phyloP scores from a whole-genome alignment of 2,113 vertebrate genomes.

The Cochlearius cochlearius region DNA sequence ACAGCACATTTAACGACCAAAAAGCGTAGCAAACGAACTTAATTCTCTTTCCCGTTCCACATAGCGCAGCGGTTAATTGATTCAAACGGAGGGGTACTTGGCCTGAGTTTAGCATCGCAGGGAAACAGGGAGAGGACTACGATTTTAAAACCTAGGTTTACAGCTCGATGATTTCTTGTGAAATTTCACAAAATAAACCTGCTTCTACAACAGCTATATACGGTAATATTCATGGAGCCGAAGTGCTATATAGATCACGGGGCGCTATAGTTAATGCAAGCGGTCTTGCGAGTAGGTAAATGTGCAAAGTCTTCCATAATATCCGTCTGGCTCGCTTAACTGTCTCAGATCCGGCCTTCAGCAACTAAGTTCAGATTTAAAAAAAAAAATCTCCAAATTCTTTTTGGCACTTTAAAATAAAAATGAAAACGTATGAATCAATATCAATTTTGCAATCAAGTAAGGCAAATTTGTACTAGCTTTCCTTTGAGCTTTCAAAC shows the following conservation, averaged over 20 bases:
- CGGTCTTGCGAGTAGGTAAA: background rate
- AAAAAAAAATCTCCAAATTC: background rate
- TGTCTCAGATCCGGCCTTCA: background rate
- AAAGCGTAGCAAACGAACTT: background rate
- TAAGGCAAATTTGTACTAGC: background rate
- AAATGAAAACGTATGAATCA: background rate
- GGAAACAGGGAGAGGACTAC: background rate
- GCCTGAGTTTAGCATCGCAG: background rate
- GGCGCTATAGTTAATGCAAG: background rate
- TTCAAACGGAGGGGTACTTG: background rate
- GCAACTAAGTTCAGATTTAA: background rate
- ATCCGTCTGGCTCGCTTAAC: accelerated
- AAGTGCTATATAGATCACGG: background rate
- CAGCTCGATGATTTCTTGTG: background rate
- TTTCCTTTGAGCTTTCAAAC: background rate
- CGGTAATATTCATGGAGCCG: background rate
- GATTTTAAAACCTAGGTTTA: background rate
- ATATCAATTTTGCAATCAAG: background rate
- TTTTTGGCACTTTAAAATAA: background rate
- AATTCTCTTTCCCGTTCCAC: background rate
- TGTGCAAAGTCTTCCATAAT: background rate
- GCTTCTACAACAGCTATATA: background rate
- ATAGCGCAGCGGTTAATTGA: background rate
- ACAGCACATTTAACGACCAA: background rate
- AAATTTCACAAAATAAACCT: background rate